Conservation (phyloP, 2,797 vertebrate species). For the Anguilla marmorata region DNA sequence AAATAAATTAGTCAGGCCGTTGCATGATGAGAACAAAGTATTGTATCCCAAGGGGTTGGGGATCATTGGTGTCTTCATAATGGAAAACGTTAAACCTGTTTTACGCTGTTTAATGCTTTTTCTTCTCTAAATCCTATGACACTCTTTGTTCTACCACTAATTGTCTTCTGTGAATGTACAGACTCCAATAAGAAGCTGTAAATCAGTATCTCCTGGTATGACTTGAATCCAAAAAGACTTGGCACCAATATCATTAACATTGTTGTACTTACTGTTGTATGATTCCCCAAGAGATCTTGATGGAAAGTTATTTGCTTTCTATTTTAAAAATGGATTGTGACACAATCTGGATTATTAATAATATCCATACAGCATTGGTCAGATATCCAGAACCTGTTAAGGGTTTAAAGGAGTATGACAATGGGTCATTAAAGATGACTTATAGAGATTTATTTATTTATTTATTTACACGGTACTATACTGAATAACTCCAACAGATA, state of each 20-base stretch:
- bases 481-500: too few relatives aligned
- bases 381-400: too few relatives aligned
- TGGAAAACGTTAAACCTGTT: slow-evolving; percentile 70
- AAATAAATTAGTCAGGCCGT: slow-evolving; percentile 48
- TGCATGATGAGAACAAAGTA: slow-evolving; percentile 52
- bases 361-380: neutral
- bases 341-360: neutral
- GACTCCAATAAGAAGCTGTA: slow-evolving; percentile 59
- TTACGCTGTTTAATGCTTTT: slow-evolving; percentile 61
- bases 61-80: slow-evolving; percentile 63
- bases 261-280: slow-evolving; percentile 49
- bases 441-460: too few relatives aligned
- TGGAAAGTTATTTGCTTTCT: slow-evolving; percentile 27
- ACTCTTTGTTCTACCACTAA: slow-evolving; percentile 68
- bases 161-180: slow-evolving; percentile 62
- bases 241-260: slow-evolving; percentile 63
- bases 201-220: slow-evolving; percentile 43
- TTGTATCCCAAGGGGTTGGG: slow-evolving; percentile 50
- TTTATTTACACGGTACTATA: too few relatives aligned
- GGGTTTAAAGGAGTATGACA: too few relatives aligned
- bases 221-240: slow-evolving; percentile 54
- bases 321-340: slow-evolving; percentile 8
- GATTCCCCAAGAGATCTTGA: neutral
- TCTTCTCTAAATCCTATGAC: slow-evolving; percentile 54
- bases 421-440: too few relatives aligned